phyloP scores from a whole-genome alignment of 2,888 invertebrate species.

The Lycophotia porphyrea region DNA sequence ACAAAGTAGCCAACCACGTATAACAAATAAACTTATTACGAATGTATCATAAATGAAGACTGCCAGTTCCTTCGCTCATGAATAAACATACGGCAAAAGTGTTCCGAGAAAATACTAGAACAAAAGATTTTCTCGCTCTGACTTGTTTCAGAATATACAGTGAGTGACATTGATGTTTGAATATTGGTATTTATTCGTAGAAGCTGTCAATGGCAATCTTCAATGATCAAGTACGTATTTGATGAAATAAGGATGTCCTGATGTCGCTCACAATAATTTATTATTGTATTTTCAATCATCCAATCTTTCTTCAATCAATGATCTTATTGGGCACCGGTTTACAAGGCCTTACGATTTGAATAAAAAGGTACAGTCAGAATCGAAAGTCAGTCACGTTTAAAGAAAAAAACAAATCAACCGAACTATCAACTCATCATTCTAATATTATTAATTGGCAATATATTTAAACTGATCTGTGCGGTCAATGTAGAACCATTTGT shows the following conservation, averaged over 20 bases:
- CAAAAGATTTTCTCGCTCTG: conserved; percentile 17
- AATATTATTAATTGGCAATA: not conserved
- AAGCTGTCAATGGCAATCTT: not conserved
- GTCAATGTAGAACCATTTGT: not conserved
- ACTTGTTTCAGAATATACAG: conserved; percentile 9
- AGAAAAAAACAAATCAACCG: not conserved
- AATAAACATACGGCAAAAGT: conserved; percentile 38
- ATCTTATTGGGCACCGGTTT: not conserved
- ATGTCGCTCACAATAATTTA: not conserved
- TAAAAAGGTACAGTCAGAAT: not conserved
- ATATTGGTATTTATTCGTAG: conserved; percentile 4
- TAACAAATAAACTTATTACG: conserved; percentile 23
- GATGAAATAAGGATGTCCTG: not conserved
- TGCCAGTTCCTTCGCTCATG: conserved; percentile 7
- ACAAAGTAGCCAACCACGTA: conserved; percentile 14
- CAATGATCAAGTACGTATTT: not conserved
- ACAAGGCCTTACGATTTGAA: not conserved
- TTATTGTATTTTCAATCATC: not conserved
- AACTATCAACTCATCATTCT: not conserved
- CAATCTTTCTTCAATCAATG: not conserved
- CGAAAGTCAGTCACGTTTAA: not conserved
- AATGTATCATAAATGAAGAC: conserved; percentile 32
- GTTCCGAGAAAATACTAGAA: conserved; percentile 17
- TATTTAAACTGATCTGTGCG: not conserved
- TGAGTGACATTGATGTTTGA: not conserved